A percentile compares a stretch with the other conserved stretches of the same genome.
These are phyloP conservation scores for Choreutis nemorana DNA, from an alignment of 2,888 invertebrate genomes.

Conservation along the genomic window DNA sequence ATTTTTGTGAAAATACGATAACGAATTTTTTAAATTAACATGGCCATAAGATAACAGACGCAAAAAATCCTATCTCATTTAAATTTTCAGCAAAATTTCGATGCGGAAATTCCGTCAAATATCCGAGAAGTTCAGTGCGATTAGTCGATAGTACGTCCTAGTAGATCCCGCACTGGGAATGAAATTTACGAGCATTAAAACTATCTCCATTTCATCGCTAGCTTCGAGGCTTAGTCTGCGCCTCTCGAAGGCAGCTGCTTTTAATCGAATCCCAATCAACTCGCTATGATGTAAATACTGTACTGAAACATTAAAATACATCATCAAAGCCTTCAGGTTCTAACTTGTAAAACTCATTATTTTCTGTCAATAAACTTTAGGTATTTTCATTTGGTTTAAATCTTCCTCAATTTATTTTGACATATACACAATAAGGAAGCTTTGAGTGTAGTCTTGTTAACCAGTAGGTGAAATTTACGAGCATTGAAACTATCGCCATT, in stretches of 20 bases:
- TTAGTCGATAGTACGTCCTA: slow-evolving; percentile 44
- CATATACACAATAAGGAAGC: no score
- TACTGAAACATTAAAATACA: slow-evolving; percentile 47
- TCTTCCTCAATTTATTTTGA: no score
- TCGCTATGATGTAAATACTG: slow-evolving; percentile 47
- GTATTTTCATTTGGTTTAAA: no score
- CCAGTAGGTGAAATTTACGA: no score
- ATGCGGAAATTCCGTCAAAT: slow-evolving; percentile 39
- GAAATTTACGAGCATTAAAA: slow-evolving; percentile 62
- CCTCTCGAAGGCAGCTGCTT: slow-evolving; percentile 41
- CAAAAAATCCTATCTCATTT: slow-evolving; percentile 6
- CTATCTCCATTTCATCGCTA: slow-evolving; percentile 55
- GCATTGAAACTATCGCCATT: no score
- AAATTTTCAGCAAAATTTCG: slow-evolving; percentile 18
- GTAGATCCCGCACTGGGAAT: slow-evolving; percentile 42
- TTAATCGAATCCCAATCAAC: slow-evolving; percentile 61
- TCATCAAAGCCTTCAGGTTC: slow-evolving; percentile 45
- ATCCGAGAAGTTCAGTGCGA: slow-evolving; percentile 39
- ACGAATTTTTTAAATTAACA: no score
- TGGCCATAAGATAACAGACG: no score
- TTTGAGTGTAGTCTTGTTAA: no score
- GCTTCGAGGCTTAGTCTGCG: slow-evolving; percentile 36
- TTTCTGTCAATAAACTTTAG: no score
- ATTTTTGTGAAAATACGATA: no score
- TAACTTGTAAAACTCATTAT: no score